These are phyloP conservation scores for Lutjanus campechanus DNA, from an alignment of 2,797 vertebrate genomes.

Conservation along the genomic window DNA sequence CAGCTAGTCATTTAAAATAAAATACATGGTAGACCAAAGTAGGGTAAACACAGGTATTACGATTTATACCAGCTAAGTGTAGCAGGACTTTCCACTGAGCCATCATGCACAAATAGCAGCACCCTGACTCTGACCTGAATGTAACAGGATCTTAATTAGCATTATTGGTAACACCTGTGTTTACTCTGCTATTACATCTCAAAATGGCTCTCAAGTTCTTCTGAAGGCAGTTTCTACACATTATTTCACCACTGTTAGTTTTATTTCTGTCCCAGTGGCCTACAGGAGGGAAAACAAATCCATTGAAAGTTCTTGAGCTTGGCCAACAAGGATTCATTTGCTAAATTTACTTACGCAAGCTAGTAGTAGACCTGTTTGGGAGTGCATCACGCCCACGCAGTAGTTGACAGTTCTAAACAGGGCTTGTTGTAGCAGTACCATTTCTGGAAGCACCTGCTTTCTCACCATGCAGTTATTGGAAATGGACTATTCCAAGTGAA, in stretches of 20 bases:
- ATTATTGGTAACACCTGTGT: no score
- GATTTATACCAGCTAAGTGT: no score
- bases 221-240: not conserved
- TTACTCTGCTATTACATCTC: no score
- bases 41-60: no score
- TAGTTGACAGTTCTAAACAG: not conserved
- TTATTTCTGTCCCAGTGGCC: not conserved
- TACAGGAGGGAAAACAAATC: not conserved
- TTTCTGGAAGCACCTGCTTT: not conserved
- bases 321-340: constrained; percentile 10
- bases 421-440: no score
- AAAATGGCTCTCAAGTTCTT: no score
- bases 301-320: not conserved
- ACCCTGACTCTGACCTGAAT: no score
- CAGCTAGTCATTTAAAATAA: not conserved
- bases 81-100: no score
- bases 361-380: constrained; percentile 4
- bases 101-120: no score
- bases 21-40: not conserved
- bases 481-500: not conserved
- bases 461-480: not conserved
- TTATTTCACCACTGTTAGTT: not conserved
- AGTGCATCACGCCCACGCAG: not conserved
- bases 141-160: no score
- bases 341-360: not conserved